Evolutionary conservation across 1,140 invertebrate genomes (phyloP), one percentile per base, ranked within the genome.

Genomic region (Cecropterus lyciades): DNA sequence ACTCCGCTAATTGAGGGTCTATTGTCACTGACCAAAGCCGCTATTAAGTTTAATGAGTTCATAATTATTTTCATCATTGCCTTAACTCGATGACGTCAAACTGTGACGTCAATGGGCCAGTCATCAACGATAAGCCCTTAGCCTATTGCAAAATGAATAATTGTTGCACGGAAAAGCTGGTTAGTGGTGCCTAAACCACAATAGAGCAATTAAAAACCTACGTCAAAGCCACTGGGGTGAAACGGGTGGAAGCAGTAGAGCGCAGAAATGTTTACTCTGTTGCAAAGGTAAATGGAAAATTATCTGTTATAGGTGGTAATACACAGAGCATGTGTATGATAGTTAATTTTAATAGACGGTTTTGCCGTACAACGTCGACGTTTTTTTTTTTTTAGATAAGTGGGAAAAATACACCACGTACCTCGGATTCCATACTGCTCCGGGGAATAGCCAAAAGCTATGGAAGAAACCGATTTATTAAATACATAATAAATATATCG

Each of bases 11-110:
- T 62, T 62, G 57, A 40, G 27, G 16, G 16, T 9, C 30, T 27
- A 49, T 62, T 62, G 57, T 51, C 46, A 62, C 46, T 49, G 46
- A 49, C 30, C 57, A 62, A 24, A 40, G 16, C 27, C 16, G 14
- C 16, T 49, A 49, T 33, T 40, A 48, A 48, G 45, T 45, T 62
- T 62, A 62, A 62, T 51, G 45, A 51, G 45, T 62, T 62, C 57
- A 62, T 62, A 62, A 62, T 62, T 62, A 62, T 62, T 62, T 51
- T 37, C 45, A 62, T 49, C 46, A 62, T 62, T 62, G 45, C 57
- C 45, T 46, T 62, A 40, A 57, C 55, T 45, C 10, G 11, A 33
- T 56, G 27, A 60, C 57, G 57, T 49, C 57, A 62, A 48, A 59
- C 42, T 13, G 45, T 59, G 56, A 59, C 56, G 56, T 59, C 56